Percentiles rank a stretch among this genome's conserved stretches.
These are phyloP conservation scores for Gobio gobio DNA, from an alignment of 2,113 vertebrate species.

Conservation along the genomic window DNA sequence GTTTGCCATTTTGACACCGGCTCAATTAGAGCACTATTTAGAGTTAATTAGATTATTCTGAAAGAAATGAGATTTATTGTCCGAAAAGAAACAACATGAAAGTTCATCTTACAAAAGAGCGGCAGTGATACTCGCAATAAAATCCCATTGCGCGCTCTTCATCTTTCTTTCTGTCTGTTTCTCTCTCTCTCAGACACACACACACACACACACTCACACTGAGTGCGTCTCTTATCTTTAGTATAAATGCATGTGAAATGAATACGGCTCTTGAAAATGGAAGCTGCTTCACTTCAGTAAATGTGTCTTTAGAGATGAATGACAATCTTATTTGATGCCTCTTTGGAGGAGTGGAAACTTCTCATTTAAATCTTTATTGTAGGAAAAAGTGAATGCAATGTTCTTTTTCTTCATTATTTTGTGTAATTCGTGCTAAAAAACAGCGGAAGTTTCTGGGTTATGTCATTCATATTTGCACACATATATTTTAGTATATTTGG, in stretches of 20 bases:
- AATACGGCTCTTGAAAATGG: slow-evolving; percentile 38
- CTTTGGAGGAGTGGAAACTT: slow-evolving; percentile 67
- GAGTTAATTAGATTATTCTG: slow-evolving; percentile 86
- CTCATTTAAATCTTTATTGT: slow-evolving; percentile 65
- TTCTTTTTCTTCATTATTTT: background rate
- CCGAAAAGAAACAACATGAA: slow-evolving; percentile 72
- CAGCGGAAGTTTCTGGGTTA: background rate
- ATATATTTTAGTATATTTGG: background rate
- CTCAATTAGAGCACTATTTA: slow-evolving; percentile 97
- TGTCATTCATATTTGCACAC: background rate
- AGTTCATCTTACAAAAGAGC: slow-evolving; percentile 55
- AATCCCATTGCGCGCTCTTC: slow-evolving; percentile 1
- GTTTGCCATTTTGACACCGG: slow-evolving; percentile 97
- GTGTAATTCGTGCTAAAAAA: slow-evolving; percentile 23
- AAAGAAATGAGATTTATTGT: slow-evolving; percentile 72
- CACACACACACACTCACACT: slow-evolving; percentile 11
- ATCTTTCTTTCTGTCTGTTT: slow-evolving; percentile 35
- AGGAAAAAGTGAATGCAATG: slow-evolving; percentile 22
- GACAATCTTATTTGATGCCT: slow-evolving; percentile 43
- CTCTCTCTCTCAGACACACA: background rate
- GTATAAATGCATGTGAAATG: slow-evolving; percentile 44
- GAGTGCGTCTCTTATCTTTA: slow-evolving; percentile 37
- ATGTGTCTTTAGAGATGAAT: slow-evolving; percentile 33
- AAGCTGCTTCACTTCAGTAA: slow-evolving; percentile 38
- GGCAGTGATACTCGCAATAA: slow-evolving; percentile 46